Base-by-base conservation (phyloP, 2,888 invertebrate genomes). In the Chymomyza procnemis region DNA sequence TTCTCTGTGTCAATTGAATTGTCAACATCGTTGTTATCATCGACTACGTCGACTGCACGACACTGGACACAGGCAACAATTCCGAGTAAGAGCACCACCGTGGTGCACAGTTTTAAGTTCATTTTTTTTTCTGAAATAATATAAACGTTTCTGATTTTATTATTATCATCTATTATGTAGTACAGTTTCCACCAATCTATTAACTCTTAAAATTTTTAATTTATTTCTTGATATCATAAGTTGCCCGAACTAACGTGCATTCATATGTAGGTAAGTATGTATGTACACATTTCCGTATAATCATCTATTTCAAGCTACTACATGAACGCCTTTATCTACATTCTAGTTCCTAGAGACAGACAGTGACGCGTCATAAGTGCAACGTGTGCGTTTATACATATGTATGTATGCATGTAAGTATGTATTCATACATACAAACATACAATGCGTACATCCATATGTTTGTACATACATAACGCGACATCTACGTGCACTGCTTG, bases 51-150 rank as follows among this genome's bases (percentile, higher is more conserved):
- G 70, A 91, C 87, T 63, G 90, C 89, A 69, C 90, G 89, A 72
- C 90, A 76, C 66, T 88, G 84, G 68, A 76, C 87, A 18, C 68
- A 67, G 67, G 81, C 81, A 58, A 87, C 77, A 61, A 83, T 85
- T 70, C 87, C 85, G 78, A 88, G 85, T 67, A 89, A 85, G 80
- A 91, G 86, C 76, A 90, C 85, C 79, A 88, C 88, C 85, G 90
- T 81, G 76, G 90, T 79, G 73, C 90, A 83, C 82, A 89, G 83
- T 71, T 88, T 83, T 88, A 90, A 85, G 74, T 90, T 91, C 91
- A 91, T 91, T 89, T 90, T 90, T 91, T 91, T n/a, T 26, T 26
- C 26, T 26, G 26, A 26, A 41, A 41, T 41, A 41, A 41, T 41
- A 3, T 34, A 9, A 4, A 4, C 8, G 9, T 34, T 34, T 4